A percentile compares a stretch with the other conserved stretches of the same genome.
phyloP scores from a whole-genome alignment of 2,888 invertebrate species.

The Drosophila tanythrix region DNA sequence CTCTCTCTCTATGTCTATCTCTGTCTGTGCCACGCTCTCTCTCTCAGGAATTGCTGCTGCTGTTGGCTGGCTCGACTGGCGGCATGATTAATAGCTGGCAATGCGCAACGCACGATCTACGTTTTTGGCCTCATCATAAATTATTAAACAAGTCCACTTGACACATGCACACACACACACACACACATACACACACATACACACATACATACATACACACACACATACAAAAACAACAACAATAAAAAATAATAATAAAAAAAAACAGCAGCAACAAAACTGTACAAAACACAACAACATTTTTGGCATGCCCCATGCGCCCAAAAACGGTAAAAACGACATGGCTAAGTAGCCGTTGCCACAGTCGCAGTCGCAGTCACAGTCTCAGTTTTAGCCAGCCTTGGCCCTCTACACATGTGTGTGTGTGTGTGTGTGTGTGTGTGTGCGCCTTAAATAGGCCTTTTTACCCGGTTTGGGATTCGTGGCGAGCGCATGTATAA shows the following conservation, averaged over 20 bases:
- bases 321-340: slow-evolving; percentile 79
- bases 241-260: slow-evolving; percentile 11
- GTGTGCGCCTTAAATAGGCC: neutral
- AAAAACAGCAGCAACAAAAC: slow-evolving; percentile 57
- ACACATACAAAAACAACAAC: slow-evolving; percentile 15
- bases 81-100: slow-evolving; percentile 79
- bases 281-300: slow-evolving; percentile 69
- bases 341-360: slow-evolving; percentile 56
- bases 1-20: slow-evolving; percentile 19
- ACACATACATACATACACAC: slow-evolving; percentile 9
- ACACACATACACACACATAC: slow-evolving; percentile 57
- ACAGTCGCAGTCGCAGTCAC: slow-evolving; percentile 1
- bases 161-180: slow-evolving; percentile 68
- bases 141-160: slow-evolving; percentile 79
- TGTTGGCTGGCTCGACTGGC: slow-evolving; percentile 41
- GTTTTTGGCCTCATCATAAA: slow-evolving; percentile 80
- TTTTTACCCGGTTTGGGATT: slow-evolving; percentile 3
- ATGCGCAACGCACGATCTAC: slow-evolving; percentile 80
- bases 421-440: neutral
- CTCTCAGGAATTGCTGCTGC: slow-evolving; percentile 15
- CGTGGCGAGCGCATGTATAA: slow-evolving; percentile 54
- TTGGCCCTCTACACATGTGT: slow-evolving; percentile 15
- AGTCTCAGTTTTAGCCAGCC: slow-evolving; percentile 10
- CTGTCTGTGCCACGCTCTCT: neutral
- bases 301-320: slow-evolving; percentile 72